Base-by-base conservation (phyloP, 1,140 invertebrate genomes). In the Atta cephalotes region DNA sequence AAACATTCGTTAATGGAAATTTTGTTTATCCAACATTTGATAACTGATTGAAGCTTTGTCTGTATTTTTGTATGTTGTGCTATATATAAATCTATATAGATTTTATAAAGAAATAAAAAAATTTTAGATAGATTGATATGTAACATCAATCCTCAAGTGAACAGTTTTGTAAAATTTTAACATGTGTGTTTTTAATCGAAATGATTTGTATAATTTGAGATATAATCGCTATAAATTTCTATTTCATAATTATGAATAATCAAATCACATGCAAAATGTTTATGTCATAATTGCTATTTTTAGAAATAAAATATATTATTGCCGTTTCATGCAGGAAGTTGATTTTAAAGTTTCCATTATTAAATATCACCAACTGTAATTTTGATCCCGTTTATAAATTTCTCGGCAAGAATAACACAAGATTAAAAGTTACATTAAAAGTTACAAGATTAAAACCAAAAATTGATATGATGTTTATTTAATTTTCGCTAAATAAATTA, bases 131-230 rank as follows among this genome's bases (percentile, higher is more conserved):
- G 21, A 81, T 39, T 45, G 16, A 45, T 10, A 10, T 10, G 10
- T 12, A 45, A 45, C 31, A 60, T 72, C 18, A 60, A 45, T 3
- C 18, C 16, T 66, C 45, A 53, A 21, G 39, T 21, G 31, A 72
- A 4, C 4, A 65, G 16, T 7, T 68, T 53, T 18, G 3, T 35
- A n/a, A 31, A 53, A 31, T 28, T 31, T 68, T 9, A 28, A 72
- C 18, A 58, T 66, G 66, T 53, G 51, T 82, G 66, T 82, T 49
- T 25, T 51, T 25, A 60, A 56, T 71, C 31, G 21, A 56, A 28
- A 18, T 53, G 10, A 9, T 81, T 81, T 18, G 39, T 81, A 81
- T 39, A 66, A 79, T 49, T 35, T 56, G 28, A 79, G 7, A 79
- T 82, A 68, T 72, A 60, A 72, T 9, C 39, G 18, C 25, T 12